Conservation (phyloP, 2,888 invertebrate genomes). For the Hirtodrosophila duncani region DNA sequence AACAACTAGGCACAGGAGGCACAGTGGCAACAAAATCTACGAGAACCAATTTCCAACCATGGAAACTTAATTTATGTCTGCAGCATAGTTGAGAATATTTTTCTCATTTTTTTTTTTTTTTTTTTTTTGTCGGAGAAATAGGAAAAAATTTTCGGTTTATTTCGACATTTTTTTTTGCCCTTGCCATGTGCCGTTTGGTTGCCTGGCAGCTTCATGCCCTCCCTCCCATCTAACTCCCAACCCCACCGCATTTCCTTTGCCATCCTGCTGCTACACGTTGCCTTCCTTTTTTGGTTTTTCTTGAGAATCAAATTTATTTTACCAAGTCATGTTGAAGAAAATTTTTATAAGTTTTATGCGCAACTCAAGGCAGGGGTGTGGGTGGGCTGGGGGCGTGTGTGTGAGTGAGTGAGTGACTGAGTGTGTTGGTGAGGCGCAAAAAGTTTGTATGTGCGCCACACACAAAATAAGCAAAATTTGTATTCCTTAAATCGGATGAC, state of each 20-base stretch:
- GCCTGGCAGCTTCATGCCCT: slow-evolving; percentile 40
- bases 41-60: slow-evolving; percentile 77
- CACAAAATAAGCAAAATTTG: slow-evolving; percentile 75
- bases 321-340: slow-evolving; percentile 77
- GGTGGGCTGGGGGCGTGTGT: slow-evolving; percentile 13
- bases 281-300: slow-evolving; percentile 61
- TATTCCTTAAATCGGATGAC: slow-evolving; percentile 77
- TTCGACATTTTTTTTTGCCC: slow-evolving; percentile 56
- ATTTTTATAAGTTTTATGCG: slow-evolving; percentile 77
- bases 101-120: slow-evolving; percentile 56
- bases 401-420: slow-evolving; percentile 29
- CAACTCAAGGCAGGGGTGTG: slow-evolving; percentile 39
- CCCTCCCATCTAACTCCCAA: not conserved
- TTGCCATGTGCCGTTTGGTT: slow-evolving; percentile 24
- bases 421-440: slow-evolving; percentile 28
- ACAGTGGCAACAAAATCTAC: slow-evolving; percentile 49
- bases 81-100: slow-evolving; percentile 77
- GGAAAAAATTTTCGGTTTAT: slow-evolving; percentile 62
- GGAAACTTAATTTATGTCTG: slow-evolving; percentile 79
- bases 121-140: slow-evolving; percentile 40
- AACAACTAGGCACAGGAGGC: no score
- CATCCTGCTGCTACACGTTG: slow-evolving; percentile 1
- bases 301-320: slow-evolving; percentile 77
- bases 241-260: not conserved
- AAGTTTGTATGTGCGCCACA: slow-evolving; percentile 55